These are phyloP conservation scores for Aromia moschata DNA, from an alignment of 2,888 invertebrate species.

Conservation along the genomic window DNA sequence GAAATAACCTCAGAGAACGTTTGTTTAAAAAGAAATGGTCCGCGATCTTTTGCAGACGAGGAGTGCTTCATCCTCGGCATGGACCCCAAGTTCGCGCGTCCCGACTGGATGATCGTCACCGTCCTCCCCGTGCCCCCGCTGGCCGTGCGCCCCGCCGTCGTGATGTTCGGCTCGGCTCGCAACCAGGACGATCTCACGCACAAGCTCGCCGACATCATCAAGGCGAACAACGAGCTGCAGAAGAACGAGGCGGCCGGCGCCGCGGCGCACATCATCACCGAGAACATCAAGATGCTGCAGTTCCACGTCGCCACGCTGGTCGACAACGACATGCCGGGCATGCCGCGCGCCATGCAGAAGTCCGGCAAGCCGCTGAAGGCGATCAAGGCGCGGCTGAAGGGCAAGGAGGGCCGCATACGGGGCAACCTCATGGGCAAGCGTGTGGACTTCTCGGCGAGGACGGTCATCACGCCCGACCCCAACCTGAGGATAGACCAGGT, in stretches of 20 bases:
- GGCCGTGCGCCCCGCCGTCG: conserved; percentile 95
- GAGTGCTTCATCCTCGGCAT: conserved; percentile 92
- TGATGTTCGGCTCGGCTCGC: conserved; percentile 98
- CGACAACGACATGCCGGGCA: conserved; percentile 98
- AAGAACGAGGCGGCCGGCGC: conserved; percentile 97
- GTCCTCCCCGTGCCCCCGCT: conserved; percentile 97
- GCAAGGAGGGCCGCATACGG: conserved; percentile 98
- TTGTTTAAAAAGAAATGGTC: too few species aligned
- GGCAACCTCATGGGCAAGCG: conserved; percentile 99
- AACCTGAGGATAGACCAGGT: conserved; percentile 96
- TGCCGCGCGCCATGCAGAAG: conserved; percentile 98
- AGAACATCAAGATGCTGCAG: conserved; percentile 97
- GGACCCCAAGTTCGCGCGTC: conserved; percentile 97
- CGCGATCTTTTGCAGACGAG: conserved; percentile 75
- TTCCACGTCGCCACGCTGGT: conserved; percentile 98
- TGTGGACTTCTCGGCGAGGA: conserved; percentile 99
- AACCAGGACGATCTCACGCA: conserved; percentile 99
- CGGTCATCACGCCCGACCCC: conserved; percentile 97
- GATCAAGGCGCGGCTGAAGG: conserved; percentile 93
- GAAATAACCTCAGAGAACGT: too few species aligned
- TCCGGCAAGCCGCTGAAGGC: conserved; percentile 99
- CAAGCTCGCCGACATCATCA: conserved; percentile 98
- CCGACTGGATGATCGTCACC: conserved; percentile 99
- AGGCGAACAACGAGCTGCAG: conserved; percentile 94
- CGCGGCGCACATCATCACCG: conserved; percentile 95